phyloP scores from a whole-genome alignment of 2,797 vertebrate genomes.

The Pseudopleuronectes americanus region DNA sequence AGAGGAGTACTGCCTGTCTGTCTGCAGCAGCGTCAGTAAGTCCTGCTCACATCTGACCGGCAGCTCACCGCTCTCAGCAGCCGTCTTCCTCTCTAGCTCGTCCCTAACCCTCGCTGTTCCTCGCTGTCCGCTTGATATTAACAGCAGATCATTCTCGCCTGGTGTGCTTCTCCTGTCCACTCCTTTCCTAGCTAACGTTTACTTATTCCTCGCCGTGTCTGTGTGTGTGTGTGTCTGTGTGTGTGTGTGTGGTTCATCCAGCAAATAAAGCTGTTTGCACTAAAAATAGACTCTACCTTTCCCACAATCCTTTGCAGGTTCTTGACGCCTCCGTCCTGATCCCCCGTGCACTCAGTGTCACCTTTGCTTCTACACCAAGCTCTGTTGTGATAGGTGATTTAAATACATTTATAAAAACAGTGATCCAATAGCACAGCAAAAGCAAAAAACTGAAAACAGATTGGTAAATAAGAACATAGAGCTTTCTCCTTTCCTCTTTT shows the following conservation, averaged over 20 bases:
- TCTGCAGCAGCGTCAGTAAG: constrained; percentile 99
- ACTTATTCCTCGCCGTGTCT: constrained; percentile 10
- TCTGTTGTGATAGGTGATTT: too few relatives aligned
- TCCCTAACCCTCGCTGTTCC: constrained; percentile 33
- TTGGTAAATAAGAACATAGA: too few relatives aligned
- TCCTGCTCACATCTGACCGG: constrained; percentile 69
- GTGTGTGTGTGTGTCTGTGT: constrained; percentile 3
- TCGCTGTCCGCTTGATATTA: constrained; percentile 27
- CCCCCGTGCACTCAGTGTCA: too few relatives aligned
- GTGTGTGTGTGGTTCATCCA: neutral
- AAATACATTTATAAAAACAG: too few relatives aligned
- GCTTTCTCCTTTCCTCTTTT: too few relatives aligned
- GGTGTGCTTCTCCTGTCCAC: constrained; percentile 6
- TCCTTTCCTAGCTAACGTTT: constrained; percentile 39
- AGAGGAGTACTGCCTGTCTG: constrained; percentile 97
- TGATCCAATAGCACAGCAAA: too few relatives aligned
- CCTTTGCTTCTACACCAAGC: too few relatives aligned
- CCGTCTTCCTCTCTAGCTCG: constrained; percentile 7
- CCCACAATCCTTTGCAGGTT: neutral
- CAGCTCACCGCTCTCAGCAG: neutral
- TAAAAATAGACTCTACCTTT: constrained; percentile 28
- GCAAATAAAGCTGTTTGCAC: constrained; percentile 26
- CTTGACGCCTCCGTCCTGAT: too few relatives aligned
- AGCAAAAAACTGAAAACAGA: too few relatives aligned
- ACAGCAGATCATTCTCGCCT: constrained; percentile 1